Evolutionary conservation across 2,113 vertebrate genomes (phyloP).

Genomic region (Nothoprocta pentlandii): DNA sequence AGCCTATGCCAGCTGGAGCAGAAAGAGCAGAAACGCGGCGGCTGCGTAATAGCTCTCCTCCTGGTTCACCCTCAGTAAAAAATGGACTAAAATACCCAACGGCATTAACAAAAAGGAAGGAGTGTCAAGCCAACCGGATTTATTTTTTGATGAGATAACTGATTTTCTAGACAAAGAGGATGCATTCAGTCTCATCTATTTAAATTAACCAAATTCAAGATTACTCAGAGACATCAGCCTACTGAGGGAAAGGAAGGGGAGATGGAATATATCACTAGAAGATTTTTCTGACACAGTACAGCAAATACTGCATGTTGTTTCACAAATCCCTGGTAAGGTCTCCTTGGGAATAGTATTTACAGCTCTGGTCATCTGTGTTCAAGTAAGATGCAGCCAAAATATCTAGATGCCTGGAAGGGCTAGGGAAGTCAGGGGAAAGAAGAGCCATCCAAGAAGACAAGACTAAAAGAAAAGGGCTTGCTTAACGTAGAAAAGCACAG

Average conservation of each 20-base stretch:
- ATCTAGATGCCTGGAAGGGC: neutral
- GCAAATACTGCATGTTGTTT: neutral
- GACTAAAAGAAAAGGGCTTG: neutral
- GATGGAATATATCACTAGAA: neutral
- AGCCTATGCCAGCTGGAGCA: constrained; percentile 18
- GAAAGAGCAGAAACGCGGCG: neutral
- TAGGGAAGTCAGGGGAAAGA: neutral
- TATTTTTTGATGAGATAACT: constrained; percentile 17
- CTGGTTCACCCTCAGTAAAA: neutral
- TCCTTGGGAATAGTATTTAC: neutral
- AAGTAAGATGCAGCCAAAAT: neutral
- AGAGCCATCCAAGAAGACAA: neutral
- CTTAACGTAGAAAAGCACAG: neutral
- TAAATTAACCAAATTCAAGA: neutral
- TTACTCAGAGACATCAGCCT: neutral
- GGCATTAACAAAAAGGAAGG: constrained; percentile 28
- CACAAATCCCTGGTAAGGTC: neutral
- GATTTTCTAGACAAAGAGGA: neutral
- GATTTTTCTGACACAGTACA: neutral
- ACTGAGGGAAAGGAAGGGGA: neutral
- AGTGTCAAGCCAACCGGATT: constrained; percentile 40
- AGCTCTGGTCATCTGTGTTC: neutral
- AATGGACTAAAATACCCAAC: constrained; percentile 32
- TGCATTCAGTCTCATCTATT: neutral
- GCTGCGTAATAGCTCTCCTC: neutral